These are phyloP conservation scores for Lycophotia porphyrea DNA, from an alignment of 2,888 invertebrate species.

Conservation along the genomic window DNA sequence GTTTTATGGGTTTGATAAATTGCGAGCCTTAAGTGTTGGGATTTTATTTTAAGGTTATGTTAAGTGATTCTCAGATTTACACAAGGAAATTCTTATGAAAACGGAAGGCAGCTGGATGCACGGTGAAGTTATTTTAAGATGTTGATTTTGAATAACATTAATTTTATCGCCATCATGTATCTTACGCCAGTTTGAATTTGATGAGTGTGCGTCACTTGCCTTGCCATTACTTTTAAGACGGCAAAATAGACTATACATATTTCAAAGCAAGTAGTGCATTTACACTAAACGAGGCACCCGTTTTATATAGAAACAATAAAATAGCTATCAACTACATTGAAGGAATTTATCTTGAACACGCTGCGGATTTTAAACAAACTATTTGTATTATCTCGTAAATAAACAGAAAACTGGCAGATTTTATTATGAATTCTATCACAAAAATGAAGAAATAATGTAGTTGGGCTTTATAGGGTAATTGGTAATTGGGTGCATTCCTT, in stretches of 20 bases:
- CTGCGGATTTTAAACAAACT: background rate
- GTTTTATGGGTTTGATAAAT: constrained; percentile 19
- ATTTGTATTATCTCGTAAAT: background rate
- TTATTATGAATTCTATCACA: background rate
- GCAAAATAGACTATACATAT: background rate
- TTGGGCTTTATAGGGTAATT: too few species aligned
- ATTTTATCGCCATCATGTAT: too few species aligned
- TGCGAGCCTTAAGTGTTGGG: background rate
- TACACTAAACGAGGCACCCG: constrained; percentile 39
- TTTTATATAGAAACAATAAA: constrained; percentile 39
- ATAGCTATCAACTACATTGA: constrained; percentile 19
- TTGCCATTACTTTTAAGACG: background rate
- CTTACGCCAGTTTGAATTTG: background rate
- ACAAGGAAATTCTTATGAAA: background rate
- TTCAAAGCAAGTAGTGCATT: constrained; percentile 17
- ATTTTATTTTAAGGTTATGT: constrained; percentile 2
- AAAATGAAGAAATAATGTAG: background rate
- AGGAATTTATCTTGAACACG: background rate
- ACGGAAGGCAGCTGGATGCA: background rate
- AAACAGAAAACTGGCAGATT: background rate
- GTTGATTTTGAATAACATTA: background rate
- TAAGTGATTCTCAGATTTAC: background rate
- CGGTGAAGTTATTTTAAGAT: background rate
- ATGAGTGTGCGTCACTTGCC: background rate
- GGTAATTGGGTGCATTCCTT: too few species aligned